A percentile compares a stretch with the other conserved stretches of the same genome.
phyloP scores from a whole-genome alignment of 2,888 invertebrate species.

The Margaritifera margaritifera region DNA sequence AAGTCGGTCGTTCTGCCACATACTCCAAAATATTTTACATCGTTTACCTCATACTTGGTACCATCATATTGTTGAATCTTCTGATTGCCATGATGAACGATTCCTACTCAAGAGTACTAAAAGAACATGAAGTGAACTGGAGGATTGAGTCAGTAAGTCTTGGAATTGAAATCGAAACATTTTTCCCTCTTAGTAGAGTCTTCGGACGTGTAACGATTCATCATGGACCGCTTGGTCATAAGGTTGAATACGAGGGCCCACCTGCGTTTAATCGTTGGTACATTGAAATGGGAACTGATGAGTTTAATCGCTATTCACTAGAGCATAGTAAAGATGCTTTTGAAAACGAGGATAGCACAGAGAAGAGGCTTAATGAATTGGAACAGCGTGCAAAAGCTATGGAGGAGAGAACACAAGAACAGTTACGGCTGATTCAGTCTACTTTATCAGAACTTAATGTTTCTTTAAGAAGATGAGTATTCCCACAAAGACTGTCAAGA shows the following conservation, averaged over 20 bases:
- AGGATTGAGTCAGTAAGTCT: conserved; percentile 66
- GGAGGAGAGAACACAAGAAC: conserved; percentile 22
- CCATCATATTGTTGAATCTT: conserved; percentile 62
- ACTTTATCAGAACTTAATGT: too few relatives aligned
- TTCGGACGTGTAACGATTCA: conserved; percentile 25
- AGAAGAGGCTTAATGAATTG: conserved; percentile 30
- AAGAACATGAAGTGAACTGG: conserved; percentile 63
- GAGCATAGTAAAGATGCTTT: conserved; percentile 18
- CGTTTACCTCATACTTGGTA: conserved; percentile 63
- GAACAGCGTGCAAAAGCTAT: conserved; percentile 22
- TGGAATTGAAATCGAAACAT: conserved; percentile 62
- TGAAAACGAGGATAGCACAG: conserved; percentile 17
- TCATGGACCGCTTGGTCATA: conserved; percentile 24
- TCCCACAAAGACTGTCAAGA: too few relatives aligned
- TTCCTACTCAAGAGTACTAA: conserved; percentile 58
- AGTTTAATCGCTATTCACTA: conserved; percentile 21
- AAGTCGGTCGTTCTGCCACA: conserved; percentile 39
- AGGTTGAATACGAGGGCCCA: neutral
- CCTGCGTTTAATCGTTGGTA: conserved; percentile 17
- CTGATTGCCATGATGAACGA: conserved; percentile 70
- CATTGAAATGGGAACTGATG: conserved; percentile 17
- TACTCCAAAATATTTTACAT: conserved; percentile 61
- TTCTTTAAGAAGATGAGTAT: too few relatives aligned
- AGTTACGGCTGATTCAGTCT: too few relatives aligned
- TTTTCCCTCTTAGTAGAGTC: conserved; percentile 33